Evolutionary conservation across 2,113 vertebrate genomes (phyloP).

Genomic region (Nothoprocta pentlandii): DNA sequence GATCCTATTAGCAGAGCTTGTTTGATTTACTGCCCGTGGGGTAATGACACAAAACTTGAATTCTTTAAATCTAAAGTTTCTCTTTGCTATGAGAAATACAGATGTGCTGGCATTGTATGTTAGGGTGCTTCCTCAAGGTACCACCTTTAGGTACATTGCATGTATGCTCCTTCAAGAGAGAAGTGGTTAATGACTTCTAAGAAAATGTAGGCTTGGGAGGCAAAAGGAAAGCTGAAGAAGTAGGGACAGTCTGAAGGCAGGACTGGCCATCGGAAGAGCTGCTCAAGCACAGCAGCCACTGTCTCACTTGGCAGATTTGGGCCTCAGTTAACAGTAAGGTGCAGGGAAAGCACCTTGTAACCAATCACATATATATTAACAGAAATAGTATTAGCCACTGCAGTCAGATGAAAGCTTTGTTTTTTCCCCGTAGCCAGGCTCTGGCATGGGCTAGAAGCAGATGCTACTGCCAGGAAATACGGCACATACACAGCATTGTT

Average conservation of each 20-base stretch:
- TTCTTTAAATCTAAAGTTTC: background rate
- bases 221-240: background rate
- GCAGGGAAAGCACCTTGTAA: background rate
- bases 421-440: background rate
- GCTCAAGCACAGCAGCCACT: too few species aligned
- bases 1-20: background rate
- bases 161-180: background rate
- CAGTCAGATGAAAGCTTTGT: background rate
- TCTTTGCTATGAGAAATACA: background rate
- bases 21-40: background rate
- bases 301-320: background rate
- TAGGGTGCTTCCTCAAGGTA: background rate
- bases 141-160: background rate
- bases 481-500: background rate
- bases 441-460: background rate
- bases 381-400: background rate
- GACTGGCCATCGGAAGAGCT: background rate
- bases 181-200: background rate
- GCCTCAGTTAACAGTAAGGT: background rate
- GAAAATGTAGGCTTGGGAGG: background rate
- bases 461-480: background rate
- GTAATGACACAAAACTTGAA: background rate
- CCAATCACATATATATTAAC: background rate
- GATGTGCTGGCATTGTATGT: background rate
- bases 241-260: background rate